Conservation (phyloP, 1,140 invertebrate genomes). For the Pantala flavescens region DNA sequence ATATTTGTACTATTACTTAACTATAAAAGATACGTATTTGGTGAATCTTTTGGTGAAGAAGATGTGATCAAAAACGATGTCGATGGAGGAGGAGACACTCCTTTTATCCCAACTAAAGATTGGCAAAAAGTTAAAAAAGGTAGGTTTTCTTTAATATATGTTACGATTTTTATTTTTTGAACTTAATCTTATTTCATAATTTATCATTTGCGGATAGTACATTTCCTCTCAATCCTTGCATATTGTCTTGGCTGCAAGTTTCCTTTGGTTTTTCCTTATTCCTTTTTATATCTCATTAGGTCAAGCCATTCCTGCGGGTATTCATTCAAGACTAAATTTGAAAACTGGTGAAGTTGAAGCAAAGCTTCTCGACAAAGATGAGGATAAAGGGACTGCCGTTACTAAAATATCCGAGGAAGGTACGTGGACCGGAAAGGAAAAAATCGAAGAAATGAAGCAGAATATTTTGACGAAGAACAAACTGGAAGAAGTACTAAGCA, state of each 20-base stretch:
- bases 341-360: slow-evolving; percentile 60
- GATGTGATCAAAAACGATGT: not conserved
- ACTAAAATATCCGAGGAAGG: slow-evolving; percentile 20
- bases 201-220: too few relatives aligned
- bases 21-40: too few relatives aligned
- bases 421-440: not conserved
- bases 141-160: slow-evolving; percentile 28
- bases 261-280: slow-evolving; percentile 23
- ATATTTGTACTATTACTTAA: too few relatives aligned
- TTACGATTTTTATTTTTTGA: slow-evolving; percentile 21
- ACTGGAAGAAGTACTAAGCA: too few relatives aligned
- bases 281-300: slow-evolving; percentile 35
- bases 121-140: slow-evolving; percentile 50
- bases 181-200: too few relatives aligned
- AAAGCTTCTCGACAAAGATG: slow-evolving; percentile 50
- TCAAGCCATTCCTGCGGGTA: slow-evolving; percentile 55
- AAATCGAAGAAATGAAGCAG: too few relatives aligned
- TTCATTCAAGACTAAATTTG: slow-evolving; percentile 64
- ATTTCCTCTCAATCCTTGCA: too few relatives aligned
- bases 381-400: slow-evolving; percentile 27
- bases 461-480: too few relatives aligned
- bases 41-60: not conserved
- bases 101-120: slow-evolving; percentile 46
- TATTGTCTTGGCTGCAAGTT: slow-evolving; percentile 21
- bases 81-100: not conserved